Conservation (phyloP, 1,140 invertebrate species). For the Drosophila rhopaloa region DNA sequence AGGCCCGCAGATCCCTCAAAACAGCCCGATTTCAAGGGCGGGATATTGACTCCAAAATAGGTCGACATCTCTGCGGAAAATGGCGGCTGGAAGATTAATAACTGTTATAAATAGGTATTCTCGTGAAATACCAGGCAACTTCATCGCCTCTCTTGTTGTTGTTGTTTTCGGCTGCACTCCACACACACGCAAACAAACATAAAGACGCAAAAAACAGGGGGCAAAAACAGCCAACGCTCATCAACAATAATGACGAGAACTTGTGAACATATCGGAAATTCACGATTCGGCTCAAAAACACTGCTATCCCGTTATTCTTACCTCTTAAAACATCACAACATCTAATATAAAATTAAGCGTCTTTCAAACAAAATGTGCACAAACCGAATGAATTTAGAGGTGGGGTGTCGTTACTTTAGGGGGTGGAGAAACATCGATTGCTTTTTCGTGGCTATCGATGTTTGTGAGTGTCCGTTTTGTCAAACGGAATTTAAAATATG, state of each 20-base stretch:
- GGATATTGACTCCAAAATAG: conserved; percentile 68
- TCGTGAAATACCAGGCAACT: conserved; percentile 1
- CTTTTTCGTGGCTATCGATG: too few species aligned
- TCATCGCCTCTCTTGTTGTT: background rate
- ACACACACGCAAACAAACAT: background rate
- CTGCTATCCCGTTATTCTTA: background rate
- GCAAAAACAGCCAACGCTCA: background rate
- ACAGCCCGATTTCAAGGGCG: conserved; percentile 56
- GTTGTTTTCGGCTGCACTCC: conserved; percentile 1
- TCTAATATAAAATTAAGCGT: background rate
- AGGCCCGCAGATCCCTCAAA: conserved; percentile 52
- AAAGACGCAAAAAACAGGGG: conserved; percentile 1
- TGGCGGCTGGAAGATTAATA: background rate
- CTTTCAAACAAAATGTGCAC: conserved; percentile 8
- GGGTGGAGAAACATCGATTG: background rate
- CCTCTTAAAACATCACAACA: background rate
- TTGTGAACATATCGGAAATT: too few species aligned
- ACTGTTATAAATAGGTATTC: background rate
- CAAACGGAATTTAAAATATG: too few species aligned
- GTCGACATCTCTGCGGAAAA: conserved; percentile 50
- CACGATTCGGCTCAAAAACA: background rate
- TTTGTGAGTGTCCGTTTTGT: too few species aligned
- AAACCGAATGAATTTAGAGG: background rate
- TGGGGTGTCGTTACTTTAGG: background rate
- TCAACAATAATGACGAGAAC: background rate